phyloP scores from a whole-genome alignment of 2,888 invertebrate species.

The Volucella bombylans region DNA sequence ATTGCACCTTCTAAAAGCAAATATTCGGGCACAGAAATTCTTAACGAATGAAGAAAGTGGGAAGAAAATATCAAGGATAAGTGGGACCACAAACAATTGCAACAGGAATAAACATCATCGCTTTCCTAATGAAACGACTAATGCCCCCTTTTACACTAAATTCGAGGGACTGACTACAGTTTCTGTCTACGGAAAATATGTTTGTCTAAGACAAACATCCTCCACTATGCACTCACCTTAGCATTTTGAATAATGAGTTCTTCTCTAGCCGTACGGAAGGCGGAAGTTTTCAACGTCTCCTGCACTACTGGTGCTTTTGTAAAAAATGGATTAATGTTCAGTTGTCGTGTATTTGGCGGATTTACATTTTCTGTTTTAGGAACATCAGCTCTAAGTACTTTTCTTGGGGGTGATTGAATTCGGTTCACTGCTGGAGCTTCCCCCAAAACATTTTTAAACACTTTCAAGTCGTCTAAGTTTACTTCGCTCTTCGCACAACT shows the following conservation, averaged over 20 bases:
- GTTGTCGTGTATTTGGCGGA: neutral
- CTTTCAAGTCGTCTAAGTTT: conserved; percentile 13
- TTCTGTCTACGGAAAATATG: too few species aligned
- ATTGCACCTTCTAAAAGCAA: too few species aligned
- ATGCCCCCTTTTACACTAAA: too few species aligned
- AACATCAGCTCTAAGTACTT: neutral
- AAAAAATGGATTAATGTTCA: neutral
- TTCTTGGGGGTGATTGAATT: neutral
- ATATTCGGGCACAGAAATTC: too few species aligned
- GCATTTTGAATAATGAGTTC: conserved; percentile 76
- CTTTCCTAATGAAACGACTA: too few species aligned
- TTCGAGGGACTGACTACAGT: too few species aligned
- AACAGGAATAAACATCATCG: too few species aligned
- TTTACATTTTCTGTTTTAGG: neutral
- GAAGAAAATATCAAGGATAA: too few species aligned
- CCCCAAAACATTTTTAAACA: conserved; percentile 11
- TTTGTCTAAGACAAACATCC: too few species aligned
- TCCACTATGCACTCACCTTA: conserved; percentile 73
- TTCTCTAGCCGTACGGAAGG: conserved; percentile 79
- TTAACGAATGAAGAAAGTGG: too few species aligned
- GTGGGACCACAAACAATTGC: too few species aligned
- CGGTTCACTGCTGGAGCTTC: neutral
- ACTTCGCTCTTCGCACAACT: conserved; percentile 22
- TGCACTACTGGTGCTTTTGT: neutral
- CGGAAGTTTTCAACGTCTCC: neutral